Evolutionary conservation across 2,888 invertebrate genomes (phyloP).

Genomic region (Heliconius sara): DNA sequence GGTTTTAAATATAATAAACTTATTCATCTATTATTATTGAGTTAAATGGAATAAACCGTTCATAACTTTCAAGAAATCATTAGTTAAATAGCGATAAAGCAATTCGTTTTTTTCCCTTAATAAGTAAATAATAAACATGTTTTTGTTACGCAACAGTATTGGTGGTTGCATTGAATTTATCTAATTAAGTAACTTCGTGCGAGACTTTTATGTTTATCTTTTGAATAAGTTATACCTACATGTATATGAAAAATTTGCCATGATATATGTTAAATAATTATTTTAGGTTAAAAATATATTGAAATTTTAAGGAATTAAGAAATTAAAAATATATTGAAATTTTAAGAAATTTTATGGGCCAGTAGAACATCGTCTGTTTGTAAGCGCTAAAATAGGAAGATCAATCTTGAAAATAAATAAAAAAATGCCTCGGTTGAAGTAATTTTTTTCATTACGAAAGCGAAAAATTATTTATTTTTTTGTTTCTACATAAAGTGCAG

Average conservation of each 20-base stretch:
- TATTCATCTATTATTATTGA: not conserved
- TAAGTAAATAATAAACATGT: not conserved
- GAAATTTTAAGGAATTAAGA: not conserved
- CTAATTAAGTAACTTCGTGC: not conserved
- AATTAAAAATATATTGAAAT: not conserved
- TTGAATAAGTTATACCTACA: not conserved
- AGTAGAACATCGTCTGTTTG: not conserved
- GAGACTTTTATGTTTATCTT: not conserved
- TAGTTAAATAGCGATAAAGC: not conserved
- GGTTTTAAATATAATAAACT: too few relatives aligned
- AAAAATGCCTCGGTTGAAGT: not conserved
- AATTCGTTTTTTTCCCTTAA: slow-evolving; percentile 4
- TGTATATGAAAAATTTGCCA: not conserved
- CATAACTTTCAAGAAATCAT: not conserved
- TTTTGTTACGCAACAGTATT: not conserved
- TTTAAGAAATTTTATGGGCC: not conserved
- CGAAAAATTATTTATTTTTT: not conserved
- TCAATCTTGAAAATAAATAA: not conserved
- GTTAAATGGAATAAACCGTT: not conserved
- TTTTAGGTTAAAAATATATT: not conserved
- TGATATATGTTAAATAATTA: not conserved
- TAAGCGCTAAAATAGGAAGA: not conserved
- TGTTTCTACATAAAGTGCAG: not conserved
- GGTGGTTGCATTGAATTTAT: not conserved
- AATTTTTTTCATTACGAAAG: not conserved